Evolutionary conservation across 2,888 invertebrate genomes (phyloP).

Genomic region (Mesodorylaimus sp.): DNA sequence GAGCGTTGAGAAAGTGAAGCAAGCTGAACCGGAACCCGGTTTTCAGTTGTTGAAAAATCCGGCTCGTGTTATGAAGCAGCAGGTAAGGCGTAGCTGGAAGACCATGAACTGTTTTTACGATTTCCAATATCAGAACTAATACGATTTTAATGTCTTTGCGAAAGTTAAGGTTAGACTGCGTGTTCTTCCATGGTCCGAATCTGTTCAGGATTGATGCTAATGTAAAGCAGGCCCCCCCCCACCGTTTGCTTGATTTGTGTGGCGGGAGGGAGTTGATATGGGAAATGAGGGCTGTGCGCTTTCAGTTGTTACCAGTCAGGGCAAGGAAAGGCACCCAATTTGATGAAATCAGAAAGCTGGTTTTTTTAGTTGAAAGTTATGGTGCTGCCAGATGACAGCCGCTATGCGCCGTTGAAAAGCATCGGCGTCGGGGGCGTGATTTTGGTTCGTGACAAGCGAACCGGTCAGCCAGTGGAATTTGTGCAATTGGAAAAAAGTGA

Average conservation of each 20-base stretch:
- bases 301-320: no score
- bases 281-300: no score
- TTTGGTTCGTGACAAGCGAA: conserved; percentile 67
- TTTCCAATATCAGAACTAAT: no score
- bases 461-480: conserved; percentile 37
- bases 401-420: conserved; percentile 73
- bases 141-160: no score
- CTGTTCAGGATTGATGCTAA: no score
- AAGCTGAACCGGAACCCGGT: conserved; percentile 47
- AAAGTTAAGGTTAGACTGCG: no score
- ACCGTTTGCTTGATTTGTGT: no score
- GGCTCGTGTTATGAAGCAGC: conserved; percentile 77
- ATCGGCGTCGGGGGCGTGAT: conserved; percentile 64
- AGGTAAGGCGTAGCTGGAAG: conserved; percentile 33
- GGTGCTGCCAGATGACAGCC: conserved; percentile 56
- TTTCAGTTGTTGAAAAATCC: conserved; percentile 86
- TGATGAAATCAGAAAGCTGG: no score
- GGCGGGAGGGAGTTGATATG: no score
- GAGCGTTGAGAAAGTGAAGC: conserved; percentile 6
- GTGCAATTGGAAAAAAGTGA: conserved; percentile 10
- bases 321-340: no score
- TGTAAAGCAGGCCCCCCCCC: no score
- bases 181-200: no score
- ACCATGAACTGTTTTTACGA: background rate
- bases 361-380: conserved; percentile 41